Percentiles rank a stretch among this genome's conserved stretches.
phyloP scores from a whole-genome alignment of 2,113 vertebrate genomes.

The Naja naja region DNA sequence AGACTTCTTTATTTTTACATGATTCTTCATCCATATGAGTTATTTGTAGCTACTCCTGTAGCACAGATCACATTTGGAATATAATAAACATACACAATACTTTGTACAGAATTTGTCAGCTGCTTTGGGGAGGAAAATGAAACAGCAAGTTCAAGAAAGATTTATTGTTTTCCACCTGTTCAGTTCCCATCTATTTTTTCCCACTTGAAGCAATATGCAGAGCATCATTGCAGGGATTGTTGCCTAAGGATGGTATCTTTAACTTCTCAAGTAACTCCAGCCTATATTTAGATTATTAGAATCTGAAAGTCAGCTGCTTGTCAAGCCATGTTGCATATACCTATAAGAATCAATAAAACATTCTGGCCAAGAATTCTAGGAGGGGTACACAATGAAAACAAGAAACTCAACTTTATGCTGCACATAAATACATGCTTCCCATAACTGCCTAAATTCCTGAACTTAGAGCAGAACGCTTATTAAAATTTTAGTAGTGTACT shows the following conservation, averaged over 20 bases:
- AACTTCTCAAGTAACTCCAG: not conserved
- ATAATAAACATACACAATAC: not conserved
- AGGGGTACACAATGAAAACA: not conserved
- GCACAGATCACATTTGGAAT: not conserved
- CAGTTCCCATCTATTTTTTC: not conserved
- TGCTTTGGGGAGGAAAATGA: not conserved
- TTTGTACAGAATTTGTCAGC: not conserved
- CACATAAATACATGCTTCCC: not conserved
- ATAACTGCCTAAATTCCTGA: not conserved
- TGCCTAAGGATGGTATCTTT: constrained; percentile 16
- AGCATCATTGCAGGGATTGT: not conserved
- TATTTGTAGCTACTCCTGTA: not conserved
- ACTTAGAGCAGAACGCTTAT: not conserved
- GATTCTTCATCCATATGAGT: not conserved
- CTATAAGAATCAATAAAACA: not conserved
- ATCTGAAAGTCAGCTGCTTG: not conserved
- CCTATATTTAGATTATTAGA: not conserved
- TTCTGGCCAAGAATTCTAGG: constrained; percentile 6
- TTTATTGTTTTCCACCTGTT: not conserved
- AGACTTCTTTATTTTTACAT: not conserved
- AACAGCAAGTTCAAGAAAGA: accelerated
- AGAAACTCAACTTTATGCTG: not conserved
- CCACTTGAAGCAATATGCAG: not conserved
- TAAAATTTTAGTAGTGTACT: not conserved
- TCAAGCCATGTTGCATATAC: constrained; percentile 5